Evolutionary conservation across 2,113 vertebrate genomes (phyloP), one percentile per base, ranked within the genome.

Genomic region (Proteles cristata): DNA sequence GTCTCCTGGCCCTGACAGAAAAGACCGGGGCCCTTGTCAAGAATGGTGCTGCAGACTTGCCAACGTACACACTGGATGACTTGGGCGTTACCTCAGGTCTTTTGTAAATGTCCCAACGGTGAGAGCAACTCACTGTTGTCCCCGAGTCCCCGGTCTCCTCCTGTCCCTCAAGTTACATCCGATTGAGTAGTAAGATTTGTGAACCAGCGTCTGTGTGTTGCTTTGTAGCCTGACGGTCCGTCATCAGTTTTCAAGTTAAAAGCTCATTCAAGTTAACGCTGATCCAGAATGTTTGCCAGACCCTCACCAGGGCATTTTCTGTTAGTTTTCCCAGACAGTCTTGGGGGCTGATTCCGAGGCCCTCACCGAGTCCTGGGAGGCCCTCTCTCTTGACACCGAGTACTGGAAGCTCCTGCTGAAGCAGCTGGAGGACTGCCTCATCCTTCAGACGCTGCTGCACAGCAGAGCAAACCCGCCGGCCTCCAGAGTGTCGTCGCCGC

Each of bases 361-460:
- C 31, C 98, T 98, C 88, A 98, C 98, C 0, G 99, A 99, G 90
- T 99, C 99, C 68, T 99, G 99, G 99, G 99, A 99, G 98, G 99
- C 99, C 0, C 99, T 99, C 84, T 99, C 99, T 7, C 98, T 99
- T 86, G 99, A 99, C 98, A 98, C 99, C 39, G 99, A 99, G 97
- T 99, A 99, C 97, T 99, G 99, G 99, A 98, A 98, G 90, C 99
- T 99, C 95, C 98, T 99, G 95, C 98, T 99, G 91, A 99, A 99
- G 43, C 99, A 99, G 98, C 98, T 99, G 95, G 99, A 99, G 97
- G 99, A 99, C 33, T 99, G 99, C 61, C 98, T 99, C 90, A 98
- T 99, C 50, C 99, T 99, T 88, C 99, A 99, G 98, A 99, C 99
- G 0, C 98, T 99, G 66, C 99, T 99, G 85, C 98, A 98, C 4